Evolutionary conservation across 2,113 vertebrate species (phyloP).

Genomic region (Apodemus speciosus): DNA sequence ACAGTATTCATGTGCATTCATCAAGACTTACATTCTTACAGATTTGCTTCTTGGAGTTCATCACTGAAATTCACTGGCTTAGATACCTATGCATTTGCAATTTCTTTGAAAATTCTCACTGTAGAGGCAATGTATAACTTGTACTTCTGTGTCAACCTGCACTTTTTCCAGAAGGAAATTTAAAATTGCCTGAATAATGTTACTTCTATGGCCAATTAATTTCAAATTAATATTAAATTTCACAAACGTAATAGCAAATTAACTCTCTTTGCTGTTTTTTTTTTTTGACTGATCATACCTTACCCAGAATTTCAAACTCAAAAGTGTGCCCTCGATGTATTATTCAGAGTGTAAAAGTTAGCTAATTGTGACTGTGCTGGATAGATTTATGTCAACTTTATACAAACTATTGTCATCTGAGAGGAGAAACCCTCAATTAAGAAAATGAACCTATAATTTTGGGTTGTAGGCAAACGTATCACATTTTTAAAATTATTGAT

Average conservation of each 20-base stretch:
- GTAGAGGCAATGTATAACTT: background rate
- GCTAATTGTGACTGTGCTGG: background rate
- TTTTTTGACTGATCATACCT: background rate
- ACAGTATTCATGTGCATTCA: background rate
- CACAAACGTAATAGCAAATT: background rate
- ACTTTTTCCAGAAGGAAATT: constrained; percentile 44
- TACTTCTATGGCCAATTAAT: constrained; percentile 22
- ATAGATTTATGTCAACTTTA: background rate
- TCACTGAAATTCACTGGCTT: background rate
- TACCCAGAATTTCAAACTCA: background rate
- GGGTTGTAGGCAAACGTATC: background rate
- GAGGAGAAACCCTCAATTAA: background rate
- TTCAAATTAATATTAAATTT: constrained; percentile 14
- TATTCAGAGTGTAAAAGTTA: background rate
- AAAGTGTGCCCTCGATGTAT: background rate
- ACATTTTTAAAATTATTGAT: background rate
- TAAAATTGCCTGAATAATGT: constrained; percentile 40
- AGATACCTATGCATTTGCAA: constrained; percentile 19
- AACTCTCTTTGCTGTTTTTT: background rate
- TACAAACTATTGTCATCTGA: background rate
- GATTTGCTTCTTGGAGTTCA: background rate
- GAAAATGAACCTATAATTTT: background rate
- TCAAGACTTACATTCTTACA: background rate
- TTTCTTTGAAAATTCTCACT: constrained; percentile 35
- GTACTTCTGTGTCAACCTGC: background rate